Evolutionary conservation across 2,113 vertebrate species (phyloP), one percentile per base, ranked within the genome.

Genomic region (Chaenocephalus aceratus): DNA sequence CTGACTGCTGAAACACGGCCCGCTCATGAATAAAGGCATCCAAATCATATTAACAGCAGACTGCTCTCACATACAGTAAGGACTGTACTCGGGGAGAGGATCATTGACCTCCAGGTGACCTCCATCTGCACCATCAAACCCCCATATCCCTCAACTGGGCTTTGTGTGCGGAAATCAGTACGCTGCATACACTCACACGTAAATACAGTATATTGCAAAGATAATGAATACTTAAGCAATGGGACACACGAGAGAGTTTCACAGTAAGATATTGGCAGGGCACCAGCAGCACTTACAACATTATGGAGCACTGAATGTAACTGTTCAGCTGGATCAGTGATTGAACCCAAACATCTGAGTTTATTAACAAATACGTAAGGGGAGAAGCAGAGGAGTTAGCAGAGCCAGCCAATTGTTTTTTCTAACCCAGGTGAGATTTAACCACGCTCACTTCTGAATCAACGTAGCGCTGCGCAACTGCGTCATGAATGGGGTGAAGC

Each of bases 91-190:
- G 57, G 36, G 51, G 23, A 34, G 63, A 71, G 46, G 49, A 64
- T 69, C 75, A 77, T n/a, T 77, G 75, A 85, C 76, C 76, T 84
- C 36, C 53, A 63, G 51, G 23, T 77, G 73, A 80, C 79, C 63
- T 59, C 53, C 5, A 16, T 49, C 52, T 13, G 16, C 4, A 13
- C 1, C 0, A n/a, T 18, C 16, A 21, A 15, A 49, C 16, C 45
- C 7, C 8, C 26, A 51, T 30, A 13, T 41, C 21, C 9, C 10
- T 34, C 49, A 56, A 54, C 52, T 64, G 64, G 52, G 52, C 10
- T 51, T 14, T 53, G 21, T 23, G n/a, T 72, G 59, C 11, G 51
- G 49, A 30, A n/a, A 64, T 66, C 54, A 71, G 46, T 45, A 10
- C 66, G 53, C 51, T 46, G 60, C n/a, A 34, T 44, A 45, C 46